Percentiles rank a stretch among this genome's conserved stretches.
Conservation (phyloP, 2,797 vertebrate genomes). For the Danio choprae region DNA sequence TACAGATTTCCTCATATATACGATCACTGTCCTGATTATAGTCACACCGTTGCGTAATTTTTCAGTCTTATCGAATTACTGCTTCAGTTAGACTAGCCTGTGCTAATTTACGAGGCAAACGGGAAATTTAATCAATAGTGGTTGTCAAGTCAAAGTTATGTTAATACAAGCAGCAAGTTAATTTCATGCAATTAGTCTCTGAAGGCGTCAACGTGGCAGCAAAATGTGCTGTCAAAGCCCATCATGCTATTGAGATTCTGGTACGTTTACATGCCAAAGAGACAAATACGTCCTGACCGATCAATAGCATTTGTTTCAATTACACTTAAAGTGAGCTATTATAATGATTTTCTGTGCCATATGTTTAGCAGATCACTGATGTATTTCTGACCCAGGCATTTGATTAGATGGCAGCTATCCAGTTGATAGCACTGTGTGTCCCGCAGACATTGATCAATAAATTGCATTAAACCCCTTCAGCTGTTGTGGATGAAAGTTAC, state of each 20-base stretch:
- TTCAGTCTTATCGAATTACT: not conserved
- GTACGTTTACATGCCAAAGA: constrained; percentile 74
- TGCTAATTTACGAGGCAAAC: not conserved
- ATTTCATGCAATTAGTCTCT: constrained; percentile 15
- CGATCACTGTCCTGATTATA: not conserved
- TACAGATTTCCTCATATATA: not conserved
- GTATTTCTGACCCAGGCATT: constrained; percentile 61
- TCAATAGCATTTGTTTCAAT: constrained; percentile 77
- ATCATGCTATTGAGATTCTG: constrained; percentile 64
- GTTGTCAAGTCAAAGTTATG: constrained; percentile 17
- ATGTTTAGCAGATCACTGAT: constrained; percentile 57
- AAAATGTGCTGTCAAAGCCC: constrained; percentile 68
- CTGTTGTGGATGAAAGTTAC: constrained; percentile 55
- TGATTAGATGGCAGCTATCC: constrained; percentile 64
- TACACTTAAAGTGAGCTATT: constrained; percentile 72
- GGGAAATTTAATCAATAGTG: not conserved
- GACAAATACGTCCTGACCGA: constrained; percentile 55
- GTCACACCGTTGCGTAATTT: not conserved
- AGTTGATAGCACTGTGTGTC: constrained; percentile 57
- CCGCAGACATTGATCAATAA: constrained; percentile 66
- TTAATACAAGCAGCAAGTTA: constrained; percentile 30
- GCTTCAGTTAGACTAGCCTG: not conserved
- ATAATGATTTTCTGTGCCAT: constrained; percentile 63
- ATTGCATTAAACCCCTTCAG: constrained; percentile 51
- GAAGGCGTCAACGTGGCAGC: constrained; percentile 37